phyloP scores from a whole-genome alignment of 1,140 invertebrate genomes.

The Druon quercuslanigerum region DNA sequence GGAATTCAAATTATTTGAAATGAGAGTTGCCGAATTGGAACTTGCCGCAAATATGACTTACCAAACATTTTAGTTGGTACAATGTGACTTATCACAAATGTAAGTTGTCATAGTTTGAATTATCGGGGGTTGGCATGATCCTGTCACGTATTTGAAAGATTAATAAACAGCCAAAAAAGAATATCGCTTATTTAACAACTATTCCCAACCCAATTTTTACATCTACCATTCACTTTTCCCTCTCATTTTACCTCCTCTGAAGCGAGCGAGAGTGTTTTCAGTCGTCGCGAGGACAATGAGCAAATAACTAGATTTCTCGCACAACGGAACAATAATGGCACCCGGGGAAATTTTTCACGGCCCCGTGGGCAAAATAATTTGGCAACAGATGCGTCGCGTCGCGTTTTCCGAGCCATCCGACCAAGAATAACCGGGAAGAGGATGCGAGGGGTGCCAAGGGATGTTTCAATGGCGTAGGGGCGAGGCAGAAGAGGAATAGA shows the following conservation, averaged over 20 bases:
- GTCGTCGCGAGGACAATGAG: slow-evolving; percentile 60
- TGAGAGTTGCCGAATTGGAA: no score
- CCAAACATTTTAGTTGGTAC: no score
- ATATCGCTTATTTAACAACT: slow-evolving; percentile 46
- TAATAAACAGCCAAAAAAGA: slow-evolving; percentile 34
- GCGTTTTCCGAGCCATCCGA: slow-evolving; percentile 71
- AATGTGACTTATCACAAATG: no score
- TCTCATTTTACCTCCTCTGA: slow-evolving; percentile 34
- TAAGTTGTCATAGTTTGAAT: no score
- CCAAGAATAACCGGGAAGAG: slow-evolving; percentile 69
- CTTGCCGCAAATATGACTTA: no score
- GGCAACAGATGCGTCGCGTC: slow-evolving; percentile 74
- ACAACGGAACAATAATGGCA: slow-evolving; percentile 72
- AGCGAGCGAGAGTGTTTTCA: slow-evolving; percentile 42
- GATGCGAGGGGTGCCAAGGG: slow-evolving; percentile 45
- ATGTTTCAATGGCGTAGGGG: slow-evolving; percentile 44
- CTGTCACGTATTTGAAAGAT: no score
- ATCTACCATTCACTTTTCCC: slow-evolving; percentile 42
- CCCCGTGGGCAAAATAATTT: slow-evolving; percentile 75
- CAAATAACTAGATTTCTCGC: slow-evolving; percentile 73
- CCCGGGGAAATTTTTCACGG: slow-evolving; percentile 73
- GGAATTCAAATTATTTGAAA: no score
- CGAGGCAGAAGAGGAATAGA: slow-evolving; percentile 36
- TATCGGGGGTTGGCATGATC: no score
- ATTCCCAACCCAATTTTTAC: slow-evolving; percentile 46